Percentiles rank a stretch among this genome's conserved stretches.
These are phyloP conservation scores for Andrena fulva DNA, from an alignment of 2,888 invertebrate species.

Conservation along the genomic window DNA sequence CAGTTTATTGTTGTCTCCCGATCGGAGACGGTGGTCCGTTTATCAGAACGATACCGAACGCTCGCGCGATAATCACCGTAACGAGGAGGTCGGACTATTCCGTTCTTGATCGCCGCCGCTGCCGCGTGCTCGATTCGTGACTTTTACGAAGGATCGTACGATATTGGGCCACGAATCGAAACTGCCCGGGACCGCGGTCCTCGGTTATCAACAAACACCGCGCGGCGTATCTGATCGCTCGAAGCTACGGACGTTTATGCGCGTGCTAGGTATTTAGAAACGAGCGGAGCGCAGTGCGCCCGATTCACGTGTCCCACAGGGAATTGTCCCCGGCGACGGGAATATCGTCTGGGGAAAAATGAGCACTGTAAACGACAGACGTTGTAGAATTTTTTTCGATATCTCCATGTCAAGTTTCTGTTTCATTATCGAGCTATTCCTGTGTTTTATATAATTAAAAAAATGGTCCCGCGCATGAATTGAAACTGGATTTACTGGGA, in stretches of 20 bases:
- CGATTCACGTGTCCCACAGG: no score
- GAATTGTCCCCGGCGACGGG: no score
- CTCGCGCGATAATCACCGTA: constrained; percentile 8
- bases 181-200: not conserved
- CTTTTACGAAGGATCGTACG: constrained; percentile 30
- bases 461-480: no score
- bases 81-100: constrained; percentile 3
- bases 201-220: constrained; percentile 31
- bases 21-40: not conserved
- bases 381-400: no score
- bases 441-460: no score
- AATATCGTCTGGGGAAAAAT: no score
- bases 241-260: not conserved
- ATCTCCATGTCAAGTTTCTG: no score
- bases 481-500: no score
- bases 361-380: no score
- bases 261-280: not conserved
- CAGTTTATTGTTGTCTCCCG: not conserved
- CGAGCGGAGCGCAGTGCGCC: not conserved
- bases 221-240: constrained; percentile 1
- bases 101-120: constrained; percentile 23
- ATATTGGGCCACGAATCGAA: constrained; percentile 39
- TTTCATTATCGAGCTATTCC: no score
- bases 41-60: constrained; percentile 18
- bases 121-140: constrained; percentile 50